A percentile compares a stretch with the other conserved stretches of the same genome.
These are phyloP conservation scores for Anarrhichthys ocellatus DNA, from an alignment of 2,113 vertebrate genomes.

Conservation along the genomic window DNA sequence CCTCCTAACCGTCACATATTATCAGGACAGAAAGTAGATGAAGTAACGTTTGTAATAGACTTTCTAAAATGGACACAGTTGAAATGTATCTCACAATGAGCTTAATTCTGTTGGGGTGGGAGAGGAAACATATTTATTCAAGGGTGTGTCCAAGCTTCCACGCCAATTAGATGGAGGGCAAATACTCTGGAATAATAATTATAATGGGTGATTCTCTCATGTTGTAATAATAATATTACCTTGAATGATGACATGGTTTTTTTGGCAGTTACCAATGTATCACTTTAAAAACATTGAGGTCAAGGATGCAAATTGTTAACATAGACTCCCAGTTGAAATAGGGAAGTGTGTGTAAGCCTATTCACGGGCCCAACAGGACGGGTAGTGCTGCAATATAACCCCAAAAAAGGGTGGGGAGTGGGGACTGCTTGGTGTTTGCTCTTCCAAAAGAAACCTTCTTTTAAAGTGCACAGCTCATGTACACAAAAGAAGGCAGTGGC, in stretches of 20 bases:
- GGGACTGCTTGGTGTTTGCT: constrained; percentile 46
- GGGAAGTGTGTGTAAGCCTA: constrained; percentile 20
- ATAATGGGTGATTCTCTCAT: neutral
- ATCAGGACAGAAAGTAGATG: neutral
- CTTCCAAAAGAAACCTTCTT: neutral
- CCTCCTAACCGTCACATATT: neutral
- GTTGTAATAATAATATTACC: neutral
- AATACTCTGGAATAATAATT: constrained; percentile 2
- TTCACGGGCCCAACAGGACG: constrained; percentile 18
- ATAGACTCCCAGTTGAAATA: constrained; percentile 8
- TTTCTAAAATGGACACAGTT: neutral
- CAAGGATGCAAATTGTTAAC: neutral
- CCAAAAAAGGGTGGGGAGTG: neutral
- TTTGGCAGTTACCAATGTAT: neutral
- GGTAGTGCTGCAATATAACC: neutral
- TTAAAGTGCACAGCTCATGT: constrained; percentile 41
- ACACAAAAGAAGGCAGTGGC: constrained; percentile 57
- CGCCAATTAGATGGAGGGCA: constrained; percentile 42
- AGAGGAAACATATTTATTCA: constrained; percentile 30
- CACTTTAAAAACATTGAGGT: neutral
- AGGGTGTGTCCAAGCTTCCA: constrained; percentile 67
- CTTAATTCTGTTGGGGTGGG: constrained; percentile 30
- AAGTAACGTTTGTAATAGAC: neutral
- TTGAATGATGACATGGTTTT: neutral
- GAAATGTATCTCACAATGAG: constrained; percentile 23